Evolutionary conservation across 2,888 invertebrate genomes (phyloP), one percentile per base, ranked within the genome.

Genomic region (Bellardia pandia): DNA sequence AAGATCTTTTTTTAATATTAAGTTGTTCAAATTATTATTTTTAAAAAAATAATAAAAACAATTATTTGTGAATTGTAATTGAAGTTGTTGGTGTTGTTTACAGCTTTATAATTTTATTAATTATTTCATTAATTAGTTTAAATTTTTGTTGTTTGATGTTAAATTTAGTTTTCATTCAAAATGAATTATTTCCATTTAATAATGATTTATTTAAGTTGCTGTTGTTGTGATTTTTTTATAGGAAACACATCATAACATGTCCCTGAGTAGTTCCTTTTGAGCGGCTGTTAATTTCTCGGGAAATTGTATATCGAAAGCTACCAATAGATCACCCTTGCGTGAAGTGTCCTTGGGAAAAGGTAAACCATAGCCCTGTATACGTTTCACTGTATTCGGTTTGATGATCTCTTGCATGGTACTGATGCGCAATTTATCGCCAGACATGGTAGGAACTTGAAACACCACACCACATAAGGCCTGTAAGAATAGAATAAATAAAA

Each of bases 271-370:
- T 94, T 98, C 98, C 94, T 97, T 98, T 83, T 96, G 96, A 91
- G 96, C 96, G 92, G 96, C 95, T 90, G 96, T 95, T 90, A 98
- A 94, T 89, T 96, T 95, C 79, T 98, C 97, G 0, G 99, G 99
- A 94, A 99, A 99, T 93, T 96, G 97, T 93, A 99, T 98, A 94
- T 99, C 98, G 93, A 99, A 99, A 88, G 97, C 97, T 56, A 99
- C 97, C 85, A 99, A 95, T 16, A 99, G 95, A 94, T 99, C 99
- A 86, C 99, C 99, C 94, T 97, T 96, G 91, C 97, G 95, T 51
- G 96, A 96, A 5, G 98, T 97, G 92, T 99, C 98, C 94, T 99
- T 99, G 8, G 99, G 98, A 93, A 97, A 96, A 8, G 99, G 99
- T 89, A 99, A 94, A 0, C 99, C 99, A 91, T 98, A 97, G 69